A percentile compares a stretch with the other conserved stretches of the same genome.
Evolutionary conservation across 2,888 invertebrate genomes (phyloP).

Genomic region (Cheilosia grossa): DNA sequence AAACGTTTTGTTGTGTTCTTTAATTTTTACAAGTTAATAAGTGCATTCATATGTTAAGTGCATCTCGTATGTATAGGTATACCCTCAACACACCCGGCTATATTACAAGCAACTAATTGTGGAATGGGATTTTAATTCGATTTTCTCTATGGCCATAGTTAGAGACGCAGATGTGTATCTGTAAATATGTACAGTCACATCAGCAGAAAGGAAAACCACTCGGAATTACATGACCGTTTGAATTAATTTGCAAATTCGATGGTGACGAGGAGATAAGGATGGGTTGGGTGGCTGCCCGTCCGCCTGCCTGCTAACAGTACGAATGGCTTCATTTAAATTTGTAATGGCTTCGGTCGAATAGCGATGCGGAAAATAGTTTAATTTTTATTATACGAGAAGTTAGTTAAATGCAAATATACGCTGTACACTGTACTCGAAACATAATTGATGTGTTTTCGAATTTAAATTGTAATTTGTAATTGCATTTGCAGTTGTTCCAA

Average conservation of each 20-base stretch:
- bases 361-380: conserved; percentile 55
- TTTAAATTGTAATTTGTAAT: conserved; percentile 54
- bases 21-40: conserved; percentile 54
- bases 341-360: conserved; percentile 53
- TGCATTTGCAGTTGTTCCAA: conserved; percentile 24
- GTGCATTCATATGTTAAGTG: conserved; percentile 43
- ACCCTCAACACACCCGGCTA: neutral
- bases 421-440: neutral
- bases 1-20: conserved; percentile 25
- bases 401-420: conserved; percentile 47
- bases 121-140: conserved; percentile 71
- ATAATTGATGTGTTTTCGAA: conserved; percentile 57
- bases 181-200: neutral
- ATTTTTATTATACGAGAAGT: conserved; percentile 36
- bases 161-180: neutral
- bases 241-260: conserved; percentile 64
- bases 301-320: neutral
- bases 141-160: conserved; percentile 41
- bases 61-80: conserved; percentile 9
- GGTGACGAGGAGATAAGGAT: conserved; percentile 3
- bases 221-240: conserved; percentile 59
- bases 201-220: conserved; percentile 40
- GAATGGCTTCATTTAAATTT: conserved; percentile 65
- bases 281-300: conserved; percentile 10
- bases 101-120: conserved; percentile 63